Percentiles rank a stretch among this genome's conserved stretches.
phyloP scores from a whole-genome alignment of 1,140 invertebrate species.

The Ceratoteleas bidentatus region DNA sequence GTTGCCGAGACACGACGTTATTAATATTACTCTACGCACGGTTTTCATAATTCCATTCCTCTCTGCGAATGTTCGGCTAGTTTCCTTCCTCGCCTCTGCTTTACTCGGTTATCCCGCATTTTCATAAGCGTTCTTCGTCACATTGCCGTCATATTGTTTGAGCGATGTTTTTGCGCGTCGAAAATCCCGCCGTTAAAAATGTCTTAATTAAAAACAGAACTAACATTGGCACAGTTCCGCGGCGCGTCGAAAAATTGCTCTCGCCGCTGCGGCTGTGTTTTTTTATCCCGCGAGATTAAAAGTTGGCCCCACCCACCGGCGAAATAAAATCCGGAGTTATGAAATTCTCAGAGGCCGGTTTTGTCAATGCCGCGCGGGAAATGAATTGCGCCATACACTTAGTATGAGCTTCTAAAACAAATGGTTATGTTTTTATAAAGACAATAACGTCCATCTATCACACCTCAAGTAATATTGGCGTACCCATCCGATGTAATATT shows the following conservation, averaged over 20 bases:
- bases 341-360: constrained; percentile 48
- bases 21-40: constrained; percentile 74
- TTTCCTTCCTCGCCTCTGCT: constrained; percentile 40
- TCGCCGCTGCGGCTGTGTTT: background rate
- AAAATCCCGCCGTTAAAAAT: constrained; percentile 23
- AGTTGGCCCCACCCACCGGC: background rate
- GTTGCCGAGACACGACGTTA: constrained; percentile 67
- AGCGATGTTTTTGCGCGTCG: constrained; percentile 17
- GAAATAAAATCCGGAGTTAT: constrained; percentile 41
- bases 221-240: constrained; percentile 5
- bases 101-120: constrained; percentile 57
- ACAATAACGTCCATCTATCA: constrained; percentile 81
- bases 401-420: constrained; percentile 77
- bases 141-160: constrained; percentile 43
- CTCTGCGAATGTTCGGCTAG: constrained; percentile 52
- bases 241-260: background rate
- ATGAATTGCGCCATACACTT: constrained; percentile 64
- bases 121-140: constrained; percentile 64
- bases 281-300: constrained; percentile 24
- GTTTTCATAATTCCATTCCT: constrained; percentile 71
- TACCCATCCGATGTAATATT: constrained; percentile 79
- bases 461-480: constrained; percentile 78
- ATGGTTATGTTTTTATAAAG: constrained; percentile 81
- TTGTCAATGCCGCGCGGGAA: constrained; percentile 55
- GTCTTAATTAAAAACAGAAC: constrained; percentile 49